Conservation (phyloP, 2,888 invertebrate species). For the Aporophyla lueneburgensis region DNA sequence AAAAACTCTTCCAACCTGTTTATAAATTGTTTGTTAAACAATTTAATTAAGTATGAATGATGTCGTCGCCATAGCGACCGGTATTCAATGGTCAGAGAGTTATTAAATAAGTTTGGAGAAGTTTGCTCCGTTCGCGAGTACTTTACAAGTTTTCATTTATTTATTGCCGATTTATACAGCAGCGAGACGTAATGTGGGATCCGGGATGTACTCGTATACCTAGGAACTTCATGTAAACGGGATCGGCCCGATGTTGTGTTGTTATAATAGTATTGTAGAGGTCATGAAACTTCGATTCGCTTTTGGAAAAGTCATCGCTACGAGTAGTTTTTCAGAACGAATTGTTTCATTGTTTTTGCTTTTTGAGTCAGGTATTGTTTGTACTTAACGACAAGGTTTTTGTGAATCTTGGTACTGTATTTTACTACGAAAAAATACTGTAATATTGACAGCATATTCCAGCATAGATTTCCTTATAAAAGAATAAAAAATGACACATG, state of each 20-base stretch:
- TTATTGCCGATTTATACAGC: conserved; percentile 82
- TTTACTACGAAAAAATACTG: background rate
- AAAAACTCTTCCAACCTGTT: conserved; percentile 49
- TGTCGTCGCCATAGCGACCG: conserved; percentile 64
- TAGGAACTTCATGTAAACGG: conserved; percentile 15
- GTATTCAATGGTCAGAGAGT: conserved; percentile 71
- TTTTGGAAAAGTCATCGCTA: background rate
- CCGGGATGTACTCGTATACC: conserved; percentile 30
- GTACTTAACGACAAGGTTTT: background rate
- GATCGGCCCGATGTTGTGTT: conserved; percentile 7
- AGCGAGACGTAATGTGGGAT: conserved; percentile 68
- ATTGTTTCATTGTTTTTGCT: background rate
- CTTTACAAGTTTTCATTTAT: conserved; percentile 78
- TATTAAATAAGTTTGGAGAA: conserved; percentile 81
- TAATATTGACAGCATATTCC: no score
- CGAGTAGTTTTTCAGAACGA: background rate
- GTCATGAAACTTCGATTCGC: background rate
- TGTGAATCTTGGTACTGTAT: background rate
- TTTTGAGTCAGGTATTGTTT: background rate
- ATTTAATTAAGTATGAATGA: conserved; percentile 68
- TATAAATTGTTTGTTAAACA: conserved; percentile 63
- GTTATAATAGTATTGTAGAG: background rate
- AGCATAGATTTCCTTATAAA: background rate
- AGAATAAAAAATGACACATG: no score
- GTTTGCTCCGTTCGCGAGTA: conserved; percentile 60